Evolutionary conservation across 2,113 vertebrate genomes (phyloP).

Genomic region (Sturnira hondurensis): DNA sequence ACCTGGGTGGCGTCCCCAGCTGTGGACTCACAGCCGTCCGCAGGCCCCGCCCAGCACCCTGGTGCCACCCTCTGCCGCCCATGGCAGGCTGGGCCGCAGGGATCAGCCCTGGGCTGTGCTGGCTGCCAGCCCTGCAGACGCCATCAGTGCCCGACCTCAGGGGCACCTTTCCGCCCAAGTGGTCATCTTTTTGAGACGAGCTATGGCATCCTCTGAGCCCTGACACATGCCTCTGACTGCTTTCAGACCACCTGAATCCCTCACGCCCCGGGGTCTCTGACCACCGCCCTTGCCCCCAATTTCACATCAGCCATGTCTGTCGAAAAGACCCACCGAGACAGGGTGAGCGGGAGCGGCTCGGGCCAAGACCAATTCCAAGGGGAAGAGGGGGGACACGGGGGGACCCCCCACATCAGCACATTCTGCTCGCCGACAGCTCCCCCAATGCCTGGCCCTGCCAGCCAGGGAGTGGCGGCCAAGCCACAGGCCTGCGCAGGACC

Average conservation of each 20-base stretch:
- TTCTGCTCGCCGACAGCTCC: fast-evolving
- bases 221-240: fast-evolving
- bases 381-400: too few species aligned
- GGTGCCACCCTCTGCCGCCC: not conserved
- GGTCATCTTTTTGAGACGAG: not conserved
- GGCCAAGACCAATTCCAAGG: not conserved
- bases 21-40: not conserved
- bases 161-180: fast-evolving
- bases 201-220: not conserved
- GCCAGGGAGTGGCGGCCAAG: fast-evolving
- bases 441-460: not conserved
- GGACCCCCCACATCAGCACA: too few species aligned
- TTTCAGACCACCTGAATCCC: not conserved
- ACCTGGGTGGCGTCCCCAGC: not conserved
- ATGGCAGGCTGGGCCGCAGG: fast-evolving
- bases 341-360: fast-evolving
- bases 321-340: not conserved
- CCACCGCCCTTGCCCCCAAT: not conserved
- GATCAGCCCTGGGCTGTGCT: fast-evolving
- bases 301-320: fast-evolving
- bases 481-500: too few species aligned
- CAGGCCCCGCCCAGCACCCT: not conserved
- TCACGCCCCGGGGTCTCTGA: not conserved
- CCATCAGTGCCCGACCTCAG: fast-evolving
- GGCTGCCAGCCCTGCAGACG: not conserved